phyloP scores from a whole-genome alignment of 2,888 invertebrate genomes.

The Drosophila rellima region DNA sequence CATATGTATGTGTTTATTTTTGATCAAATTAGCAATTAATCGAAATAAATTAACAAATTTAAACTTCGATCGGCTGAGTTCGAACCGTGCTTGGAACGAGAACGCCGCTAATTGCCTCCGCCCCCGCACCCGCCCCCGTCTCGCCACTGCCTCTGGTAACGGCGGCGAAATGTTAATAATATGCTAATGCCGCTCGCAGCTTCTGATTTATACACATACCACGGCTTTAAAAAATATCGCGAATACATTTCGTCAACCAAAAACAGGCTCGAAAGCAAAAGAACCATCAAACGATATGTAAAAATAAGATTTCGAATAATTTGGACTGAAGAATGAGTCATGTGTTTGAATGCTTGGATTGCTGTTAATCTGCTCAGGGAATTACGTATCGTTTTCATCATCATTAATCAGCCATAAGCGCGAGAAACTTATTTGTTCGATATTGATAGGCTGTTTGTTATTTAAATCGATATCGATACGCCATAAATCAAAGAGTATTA shows the following conservation, averaged over 20 bases:
- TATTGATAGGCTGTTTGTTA: conserved; percentile 6
- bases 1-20: conserved; percentile 24
- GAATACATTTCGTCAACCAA: conserved; percentile 54
- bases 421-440: neutral
- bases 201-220: conserved; percentile 41
- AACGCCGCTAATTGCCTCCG: conserved; percentile 3
- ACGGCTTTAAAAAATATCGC: conserved; percentile 22
- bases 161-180: conserved; percentile 20
- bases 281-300: conserved; percentile 22
- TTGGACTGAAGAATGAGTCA: conserved; percentile 48
- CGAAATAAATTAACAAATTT: conserved; percentile 66
- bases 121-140: neutral
- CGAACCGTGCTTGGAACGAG: conserved; percentile 6
- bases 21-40: conserved; percentile 70
- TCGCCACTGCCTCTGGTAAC: neutral
- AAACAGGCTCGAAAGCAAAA: conserved; percentile 33
- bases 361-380: conserved; percentile 32
- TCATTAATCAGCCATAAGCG: conserved; percentile 29
- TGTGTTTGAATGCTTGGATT: conserved; percentile 2
- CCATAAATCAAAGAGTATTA: conserved; percentile 22
- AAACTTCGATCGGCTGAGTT: conserved; percentile 32
- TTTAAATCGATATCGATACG: conserved; percentile 11
- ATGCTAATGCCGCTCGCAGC: conserved; percentile 57
- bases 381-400: conserved; percentile 28
- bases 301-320: conserved; percentile 23